phyloP scores from a whole-genome alignment of 1,140 invertebrate species.

The Aphidius gifuensis region DNA sequence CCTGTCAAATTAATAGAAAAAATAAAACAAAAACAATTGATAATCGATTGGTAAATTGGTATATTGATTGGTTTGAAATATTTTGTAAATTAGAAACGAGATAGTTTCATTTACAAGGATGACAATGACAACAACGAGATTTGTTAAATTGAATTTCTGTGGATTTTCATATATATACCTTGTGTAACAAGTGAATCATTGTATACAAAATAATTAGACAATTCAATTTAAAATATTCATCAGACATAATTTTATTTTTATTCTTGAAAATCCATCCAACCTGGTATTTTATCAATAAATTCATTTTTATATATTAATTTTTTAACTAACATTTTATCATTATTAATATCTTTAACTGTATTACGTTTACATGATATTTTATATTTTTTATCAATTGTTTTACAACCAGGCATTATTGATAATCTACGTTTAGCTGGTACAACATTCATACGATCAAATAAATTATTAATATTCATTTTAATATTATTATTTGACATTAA shows the following conservation, averaged over 20 bases:
- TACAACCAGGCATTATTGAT: slow-evolving; percentile 45
- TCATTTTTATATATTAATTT: slow-evolving; percentile 30
- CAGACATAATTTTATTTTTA: slow-evolving; percentile 3
- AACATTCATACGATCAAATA: slow-evolving; percentile 37
- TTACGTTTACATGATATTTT: slow-evolving; percentile 32
- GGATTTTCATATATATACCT: no score
- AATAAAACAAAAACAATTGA: no score
- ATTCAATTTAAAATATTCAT: no score
- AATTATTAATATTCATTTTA: slow-evolving; percentile 32
- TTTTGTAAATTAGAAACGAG: no score
- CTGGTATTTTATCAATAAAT: slow-evolving; percentile 27
- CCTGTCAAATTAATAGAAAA: background rate
- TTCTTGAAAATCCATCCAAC: slow-evolving; percentile 36
- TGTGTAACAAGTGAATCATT: no score
- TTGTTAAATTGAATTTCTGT: no score
- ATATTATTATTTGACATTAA: slow-evolving; percentile 36
- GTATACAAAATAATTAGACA: no score
- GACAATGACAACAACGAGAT: no score
- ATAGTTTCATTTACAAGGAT: no score
- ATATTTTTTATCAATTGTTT: slow-evolving; percentile 35
- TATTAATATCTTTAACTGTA: slow-evolving; percentile 28
- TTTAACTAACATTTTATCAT: no score
- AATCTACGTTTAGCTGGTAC: slow-evolving; percentile 36
- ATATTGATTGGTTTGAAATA: no score
- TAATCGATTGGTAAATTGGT: no score